Percentiles rank a stretch among this genome's conserved stretches.
Evolutionary conservation across 2,113 vertebrate genomes (phyloP).

Genomic region (Coreoperca whiteheadi): DNA sequence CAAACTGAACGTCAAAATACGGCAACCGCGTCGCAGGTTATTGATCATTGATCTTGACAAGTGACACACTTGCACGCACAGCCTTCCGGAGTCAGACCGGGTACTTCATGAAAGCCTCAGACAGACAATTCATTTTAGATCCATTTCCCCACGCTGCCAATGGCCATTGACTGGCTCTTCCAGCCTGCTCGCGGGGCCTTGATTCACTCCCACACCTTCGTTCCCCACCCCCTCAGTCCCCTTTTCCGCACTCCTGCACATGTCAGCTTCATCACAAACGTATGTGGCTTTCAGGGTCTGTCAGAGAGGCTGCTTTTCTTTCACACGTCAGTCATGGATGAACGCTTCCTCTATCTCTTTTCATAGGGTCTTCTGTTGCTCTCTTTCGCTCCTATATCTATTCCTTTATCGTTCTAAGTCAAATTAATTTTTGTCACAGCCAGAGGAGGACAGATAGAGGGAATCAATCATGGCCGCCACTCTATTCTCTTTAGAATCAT

Average conservation of each 20-base stretch:
- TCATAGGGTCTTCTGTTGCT: conserved; percentile 5
- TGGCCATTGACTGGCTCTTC: conserved; percentile 44
- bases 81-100: conserved; percentile 10
- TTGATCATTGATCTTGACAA: conserved; percentile 31
- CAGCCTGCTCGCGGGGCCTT: conserved; percentile 46
- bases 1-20: conserved; percentile 23
- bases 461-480: conserved; percentile 48
- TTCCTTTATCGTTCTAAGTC: not conserved
- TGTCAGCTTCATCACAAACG: conserved; percentile 52
- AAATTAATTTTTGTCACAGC: conserved; percentile 38
- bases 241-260: conserved; percentile 61
- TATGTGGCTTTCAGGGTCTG: conserved; percentile 49
- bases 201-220: conserved; percentile 58
- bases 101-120: conserved; percentile 24
- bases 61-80: conserved; percentile 17
- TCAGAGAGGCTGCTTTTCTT: conserved; percentile 4
- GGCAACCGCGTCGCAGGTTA: not conserved
- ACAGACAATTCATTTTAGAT: conserved; percentile 60
- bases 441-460: conserved; percentile 14
- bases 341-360: conserved; percentile 20
- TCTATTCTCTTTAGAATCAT: conserved; percentile 31
- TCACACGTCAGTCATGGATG: conserved; percentile 16
- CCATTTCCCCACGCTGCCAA: conserved; percentile 41
- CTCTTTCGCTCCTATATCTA: conserved; percentile 8
- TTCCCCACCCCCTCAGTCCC: not conserved